phyloP scores from a whole-genome alignment of 2,797 vertebrate species.

The Schizopygopsis pylzovi region DNA sequence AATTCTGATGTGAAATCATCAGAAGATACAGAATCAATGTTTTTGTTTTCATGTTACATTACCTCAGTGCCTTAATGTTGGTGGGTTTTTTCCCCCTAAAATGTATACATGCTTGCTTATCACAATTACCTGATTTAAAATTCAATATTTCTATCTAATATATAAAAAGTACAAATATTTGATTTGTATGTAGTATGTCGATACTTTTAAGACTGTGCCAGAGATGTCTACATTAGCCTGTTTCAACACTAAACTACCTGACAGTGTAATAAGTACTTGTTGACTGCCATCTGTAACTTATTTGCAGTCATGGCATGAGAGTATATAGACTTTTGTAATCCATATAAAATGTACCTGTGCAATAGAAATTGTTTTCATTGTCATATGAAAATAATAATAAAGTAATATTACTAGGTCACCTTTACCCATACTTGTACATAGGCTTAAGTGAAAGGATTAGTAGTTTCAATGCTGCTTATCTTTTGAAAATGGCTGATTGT shows the following conservation, averaged over 20 bases:
- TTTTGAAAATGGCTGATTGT: conserved; percentile 37
- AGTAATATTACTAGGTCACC: conserved; percentile 30
- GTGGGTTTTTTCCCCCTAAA: background rate
- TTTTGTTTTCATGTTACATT: conserved; percentile 27
- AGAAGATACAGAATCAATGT: conserved; percentile 35
- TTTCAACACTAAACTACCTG: conserved; percentile 32
- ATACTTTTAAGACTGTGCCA: conserved; percentile 26
- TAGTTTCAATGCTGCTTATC: conserved; percentile 15
- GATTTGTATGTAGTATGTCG: conserved; percentile 34
- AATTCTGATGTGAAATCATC: background rate
- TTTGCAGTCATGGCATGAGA: conserved; percentile 73
- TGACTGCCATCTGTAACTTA: conserved; percentile 72
- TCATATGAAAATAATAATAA: too few relatives aligned
- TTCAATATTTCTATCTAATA: conserved; percentile 7
- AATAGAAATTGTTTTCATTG: conserved; percentile 7
- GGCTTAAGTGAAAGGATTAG: conserved; percentile 30
- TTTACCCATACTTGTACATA: conserved; percentile 40
- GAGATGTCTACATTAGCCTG: conserved; percentile 13
- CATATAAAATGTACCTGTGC: conserved; percentile 2
- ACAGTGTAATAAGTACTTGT: conserved; percentile 74
- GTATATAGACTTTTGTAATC: conserved; percentile 59
- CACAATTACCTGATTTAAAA: conserved; percentile 5
- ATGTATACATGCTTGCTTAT: conserved; percentile 31
- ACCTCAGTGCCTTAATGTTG: conserved; percentile 53
- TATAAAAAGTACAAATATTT: conserved; percentile 17